A percentile compares a stretch with the other conserved stretches of the same genome.
phyloP scores from a whole-genome alignment of 2,888 invertebrate genomes.

The Gibbula magus region DNA sequence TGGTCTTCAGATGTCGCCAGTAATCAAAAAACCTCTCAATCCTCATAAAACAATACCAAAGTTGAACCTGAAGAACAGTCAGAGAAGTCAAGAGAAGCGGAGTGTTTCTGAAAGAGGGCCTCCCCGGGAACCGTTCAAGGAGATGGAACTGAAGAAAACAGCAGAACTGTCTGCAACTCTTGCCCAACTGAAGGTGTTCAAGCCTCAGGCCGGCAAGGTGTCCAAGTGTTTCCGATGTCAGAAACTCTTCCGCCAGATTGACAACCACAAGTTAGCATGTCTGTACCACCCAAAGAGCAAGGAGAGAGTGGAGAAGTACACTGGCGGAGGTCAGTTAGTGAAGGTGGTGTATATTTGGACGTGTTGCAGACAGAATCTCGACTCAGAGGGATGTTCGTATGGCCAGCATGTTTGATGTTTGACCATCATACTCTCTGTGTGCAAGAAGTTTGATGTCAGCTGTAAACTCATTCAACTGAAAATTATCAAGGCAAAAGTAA shows the following conservation, averaged over 20 bases:
- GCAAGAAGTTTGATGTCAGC: too few relatives aligned
- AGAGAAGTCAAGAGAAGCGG: neutral
- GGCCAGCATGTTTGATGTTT: constrained; percentile 62
- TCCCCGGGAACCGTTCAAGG: neutral
- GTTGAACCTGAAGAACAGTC: constrained; percentile 2
- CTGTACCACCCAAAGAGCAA: constrained; percentile 68
- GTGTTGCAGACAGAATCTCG: constrained; percentile 65
- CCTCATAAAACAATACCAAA: constrained; percentile 4
- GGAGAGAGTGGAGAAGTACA: constrained; percentile 67
- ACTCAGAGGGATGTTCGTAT: constrained; percentile 65
- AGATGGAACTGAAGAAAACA: neutral
- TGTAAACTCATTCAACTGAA: too few relatives aligned
- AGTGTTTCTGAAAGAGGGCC: neutral
- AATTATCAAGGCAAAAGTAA: too few relatives aligned
- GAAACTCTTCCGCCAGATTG: constrained; percentile 65
- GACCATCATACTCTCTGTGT: too few relatives aligned
- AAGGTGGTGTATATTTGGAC: constrained; percentile 68
- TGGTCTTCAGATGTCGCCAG: neutral
- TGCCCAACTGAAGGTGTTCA: neutral
- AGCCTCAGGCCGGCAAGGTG: constrained; percentile 52
- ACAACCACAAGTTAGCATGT: constrained; percentile 71
- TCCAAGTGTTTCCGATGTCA: constrained; percentile 71
- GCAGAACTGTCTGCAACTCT: neutral
- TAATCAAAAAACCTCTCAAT: neutral
- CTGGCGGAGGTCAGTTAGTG: constrained; percentile 60